phyloP scores from a whole-genome alignment of 1,140 invertebrate genomes.

The Grapholita molesta region DNA sequence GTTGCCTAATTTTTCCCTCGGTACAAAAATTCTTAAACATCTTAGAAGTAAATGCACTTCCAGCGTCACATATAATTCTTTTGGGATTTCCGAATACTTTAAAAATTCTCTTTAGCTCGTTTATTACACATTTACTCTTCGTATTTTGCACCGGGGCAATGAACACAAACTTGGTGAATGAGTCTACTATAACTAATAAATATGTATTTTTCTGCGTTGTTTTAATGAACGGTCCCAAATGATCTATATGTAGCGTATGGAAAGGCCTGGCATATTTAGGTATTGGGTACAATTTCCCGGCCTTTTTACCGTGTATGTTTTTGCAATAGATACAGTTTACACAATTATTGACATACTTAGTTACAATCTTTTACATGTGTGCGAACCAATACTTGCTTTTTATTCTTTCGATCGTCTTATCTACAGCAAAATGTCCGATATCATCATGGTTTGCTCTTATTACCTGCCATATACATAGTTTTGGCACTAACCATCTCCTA shows the following conservation, averaged over 20 bases:
- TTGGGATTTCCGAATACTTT: slow-evolving; percentile 3
- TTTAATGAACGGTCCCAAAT: slow-evolving; percentile 30
- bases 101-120: background rate
- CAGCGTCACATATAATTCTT: slow-evolving; percentile 5
- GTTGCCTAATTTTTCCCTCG: background rate
- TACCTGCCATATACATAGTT: background rate
- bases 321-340: slow-evolving; percentile 24
- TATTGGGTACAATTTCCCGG: background rate
- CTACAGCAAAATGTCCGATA: background rate
- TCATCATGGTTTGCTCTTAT: slow-evolving; percentile 7
- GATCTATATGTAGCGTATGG: no score
- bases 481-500: background rate
- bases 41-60: background rate
- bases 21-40: background rate
- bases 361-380: slow-evolving; percentile 23
- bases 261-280: slow-evolving; percentile 11
- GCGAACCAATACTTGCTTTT: slow-evolving; percentile 29
- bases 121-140: background rate
- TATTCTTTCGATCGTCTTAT: background rate
- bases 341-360: slow-evolving; percentile 31
- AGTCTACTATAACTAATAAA: slow-evolving; percentile 45
- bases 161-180: slow-evolving; percentile 43
- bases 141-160: background rate
- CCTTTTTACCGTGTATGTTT: background rate
- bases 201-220: slow-evolving; percentile 39